Evolutionary conservation across 2,797 vertebrate species (phyloP).

Genomic region (Simalia tracyae): DNA sequence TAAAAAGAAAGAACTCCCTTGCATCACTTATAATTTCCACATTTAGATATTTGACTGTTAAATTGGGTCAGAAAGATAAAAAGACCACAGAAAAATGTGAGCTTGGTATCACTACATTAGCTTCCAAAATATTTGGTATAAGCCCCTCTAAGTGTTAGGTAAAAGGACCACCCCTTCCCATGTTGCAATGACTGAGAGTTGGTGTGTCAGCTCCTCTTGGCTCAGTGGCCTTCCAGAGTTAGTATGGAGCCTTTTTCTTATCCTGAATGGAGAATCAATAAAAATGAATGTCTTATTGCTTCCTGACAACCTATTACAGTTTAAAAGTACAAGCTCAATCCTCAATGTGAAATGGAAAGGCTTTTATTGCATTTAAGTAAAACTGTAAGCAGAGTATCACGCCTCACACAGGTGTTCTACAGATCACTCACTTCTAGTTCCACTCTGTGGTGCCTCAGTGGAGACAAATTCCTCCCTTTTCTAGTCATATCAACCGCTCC

Average conservation of each 20-base stretch:
- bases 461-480: constrained; percentile 38
- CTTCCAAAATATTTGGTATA: not conserved
- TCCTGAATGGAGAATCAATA: not conserved
- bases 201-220: not conserved
- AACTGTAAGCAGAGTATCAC: constrained; percentile 25
- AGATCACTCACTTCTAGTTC: constrained; percentile 37
- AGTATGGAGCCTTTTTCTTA: not conserved
- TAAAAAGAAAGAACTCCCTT: not conserved
- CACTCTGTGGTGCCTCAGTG: constrained; percentile 32
- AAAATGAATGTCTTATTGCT: not conserved
- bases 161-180: not conserved
- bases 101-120: not conserved
- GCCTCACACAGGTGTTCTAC: constrained; percentile 33
- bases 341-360: constrained; percentile 15
- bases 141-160: not conserved
- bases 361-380: constrained; percentile 36
- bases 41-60: not conserved
- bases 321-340: constrained; percentile 27
- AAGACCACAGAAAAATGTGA: not conserved
- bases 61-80: not conserved
- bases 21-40: not conserved
- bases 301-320: not conserved
- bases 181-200: not conserved
- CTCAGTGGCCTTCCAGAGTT: not conserved
- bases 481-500: constrained; percentile 17